A percentile compares a stretch with the other conserved stretches of the same genome.
Evolutionary conservation across 2,888 invertebrate species (phyloP).

Genomic region (Hydraecia micacea): DNA sequence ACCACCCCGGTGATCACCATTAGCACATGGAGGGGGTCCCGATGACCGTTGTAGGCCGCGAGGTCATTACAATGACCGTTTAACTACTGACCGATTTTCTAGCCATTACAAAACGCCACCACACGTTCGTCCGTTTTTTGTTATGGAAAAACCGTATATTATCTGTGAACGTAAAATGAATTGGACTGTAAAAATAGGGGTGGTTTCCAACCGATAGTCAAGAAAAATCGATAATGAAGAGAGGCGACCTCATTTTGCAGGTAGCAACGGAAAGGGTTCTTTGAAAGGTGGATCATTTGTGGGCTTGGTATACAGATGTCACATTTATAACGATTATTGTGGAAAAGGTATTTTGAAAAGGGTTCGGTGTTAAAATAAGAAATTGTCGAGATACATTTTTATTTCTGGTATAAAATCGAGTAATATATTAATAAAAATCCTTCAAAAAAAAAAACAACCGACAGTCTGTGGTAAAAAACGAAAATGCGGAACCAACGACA

Average conservation of each 20-base stretch:
- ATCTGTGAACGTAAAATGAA: conserved; percentile 48
- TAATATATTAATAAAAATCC: too few species aligned
- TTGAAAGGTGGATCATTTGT: conserved; percentile 55
- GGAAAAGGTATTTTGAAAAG: conserved; percentile 39
- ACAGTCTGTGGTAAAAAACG: too few species aligned
- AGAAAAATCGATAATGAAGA: conserved; percentile 58
- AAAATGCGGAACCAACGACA: too few species aligned
- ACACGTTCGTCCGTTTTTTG: not conserved
- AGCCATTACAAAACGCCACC: conserved; percentile 9
- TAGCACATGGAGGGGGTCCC: too few species aligned
- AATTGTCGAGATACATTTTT: conserved; percentile 3
- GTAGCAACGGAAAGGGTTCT: conserved; percentile 51
- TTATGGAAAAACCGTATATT: conserved; percentile 30
- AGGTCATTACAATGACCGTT: not conserved
- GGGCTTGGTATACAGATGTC: conserved; percentile 31
- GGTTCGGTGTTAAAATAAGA: conserved; percentile 37
- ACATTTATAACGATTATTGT: conserved; percentile 52
- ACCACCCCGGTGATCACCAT: too few species aligned
- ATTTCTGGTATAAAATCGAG: not conserved
- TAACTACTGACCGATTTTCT: not conserved
- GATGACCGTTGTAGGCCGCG: too few species aligned
- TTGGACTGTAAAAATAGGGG: conserved; percentile 58
- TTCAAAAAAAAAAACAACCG: too few species aligned
- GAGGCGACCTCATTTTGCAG: conserved; percentile 60
- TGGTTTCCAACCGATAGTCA: conserved; percentile 56